A percentile compares a stretch with the other conserved stretches of the same genome.
phyloP scores from a whole-genome alignment of 2,113 vertebrate species.

The Hemibagrus wyckioides region DNA sequence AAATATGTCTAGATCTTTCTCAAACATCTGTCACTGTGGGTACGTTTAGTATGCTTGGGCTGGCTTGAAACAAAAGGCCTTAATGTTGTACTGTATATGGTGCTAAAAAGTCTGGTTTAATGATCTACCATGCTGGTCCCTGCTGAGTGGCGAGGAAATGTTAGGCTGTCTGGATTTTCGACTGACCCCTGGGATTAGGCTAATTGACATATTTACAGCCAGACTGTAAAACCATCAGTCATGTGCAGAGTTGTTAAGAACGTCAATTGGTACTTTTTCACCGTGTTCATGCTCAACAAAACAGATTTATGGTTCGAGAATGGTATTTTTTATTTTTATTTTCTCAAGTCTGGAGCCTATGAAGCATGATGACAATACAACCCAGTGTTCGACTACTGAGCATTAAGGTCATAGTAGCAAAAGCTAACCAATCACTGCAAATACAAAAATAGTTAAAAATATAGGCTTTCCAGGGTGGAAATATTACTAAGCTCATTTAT shows the following conservation, averaged over 20 bases:
- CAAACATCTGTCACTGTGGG: not conserved
- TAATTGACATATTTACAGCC: slow-evolving; percentile 38
- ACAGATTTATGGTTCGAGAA: slow-evolving; percentile 16
- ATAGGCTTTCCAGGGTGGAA: too few species aligned
- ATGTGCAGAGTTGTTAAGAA: slow-evolving; percentile 23
- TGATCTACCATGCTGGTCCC: slow-evolving; percentile 16
- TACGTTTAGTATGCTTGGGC: not conserved
- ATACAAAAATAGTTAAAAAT: not conserved
- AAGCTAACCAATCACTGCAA: not conserved
- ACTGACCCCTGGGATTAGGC: slow-evolving; percentile 1
- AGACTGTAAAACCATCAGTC: slow-evolving; percentile 28
- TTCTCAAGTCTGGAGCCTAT: not conserved
- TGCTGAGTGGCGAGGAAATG: slow-evolving; percentile 8
- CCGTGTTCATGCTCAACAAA: not conserved
- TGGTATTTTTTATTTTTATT: slow-evolving; percentile 10
- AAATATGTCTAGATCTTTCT: not conserved
- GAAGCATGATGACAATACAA: slow-evolving; percentile 14
- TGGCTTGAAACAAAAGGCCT: slow-evolving; percentile 4
- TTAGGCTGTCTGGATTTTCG: slow-evolving; percentile 23
- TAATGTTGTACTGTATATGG: not conserved
- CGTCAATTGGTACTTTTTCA: not conserved
- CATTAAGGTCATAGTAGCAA: not conserved
- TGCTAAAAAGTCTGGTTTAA: slow-evolving; percentile 24
- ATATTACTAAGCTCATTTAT: not conserved
- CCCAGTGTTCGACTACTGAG: not conserved